These are phyloP conservation scores for Melanotaenia trifasciata DNA, from an alignment of 2,797 vertebrate species.

Conservation along the genomic window DNA sequence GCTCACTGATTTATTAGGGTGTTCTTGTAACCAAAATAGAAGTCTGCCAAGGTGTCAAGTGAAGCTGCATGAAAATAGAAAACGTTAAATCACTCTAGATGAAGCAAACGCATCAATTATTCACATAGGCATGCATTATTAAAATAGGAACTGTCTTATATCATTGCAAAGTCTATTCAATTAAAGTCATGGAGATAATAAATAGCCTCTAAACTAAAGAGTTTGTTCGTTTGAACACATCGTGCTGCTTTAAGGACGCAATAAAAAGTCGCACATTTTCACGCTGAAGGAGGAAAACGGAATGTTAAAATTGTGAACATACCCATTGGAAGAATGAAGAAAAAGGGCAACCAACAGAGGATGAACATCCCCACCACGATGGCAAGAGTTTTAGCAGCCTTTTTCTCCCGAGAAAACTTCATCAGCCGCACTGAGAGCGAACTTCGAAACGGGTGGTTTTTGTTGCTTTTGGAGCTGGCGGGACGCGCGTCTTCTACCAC, in stretches of 20 bases:
- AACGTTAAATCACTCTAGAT: slow-evolving; percentile 15
- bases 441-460: slow-evolving; percentile 91
- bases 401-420: slow-evolving; percentile 99
- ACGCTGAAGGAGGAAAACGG: not conserved
- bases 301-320: slow-evolving; percentile 60
- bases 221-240: not conserved
- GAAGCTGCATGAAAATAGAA: slow-evolving; percentile 4
- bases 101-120: slow-evolving; percentile 16
- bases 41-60: not conserved
- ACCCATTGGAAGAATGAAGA: slow-evolving; percentile 96
- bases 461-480: slow-evolving; percentile 82
- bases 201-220: not conserved
- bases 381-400: slow-evolving; percentile 96
- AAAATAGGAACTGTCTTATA: not conserved
- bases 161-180: not conserved
- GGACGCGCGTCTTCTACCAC: slow-evolving; percentile 82
- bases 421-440: slow-evolving; percentile 94
- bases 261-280: not conserved
- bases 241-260: not conserved
- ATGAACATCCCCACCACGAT: slow-evolving; percentile 99
- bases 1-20: not conserved
- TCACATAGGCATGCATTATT: slow-evolving; percentile 10
- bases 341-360: slow-evolving; percentile 98
- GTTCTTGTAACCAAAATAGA: not conserved
- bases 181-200: not conserved